These are phyloP conservation scores for Dryas iulia DNA, from an alignment of 1,140 invertebrate species.

Conservation along the genomic window DNA sequence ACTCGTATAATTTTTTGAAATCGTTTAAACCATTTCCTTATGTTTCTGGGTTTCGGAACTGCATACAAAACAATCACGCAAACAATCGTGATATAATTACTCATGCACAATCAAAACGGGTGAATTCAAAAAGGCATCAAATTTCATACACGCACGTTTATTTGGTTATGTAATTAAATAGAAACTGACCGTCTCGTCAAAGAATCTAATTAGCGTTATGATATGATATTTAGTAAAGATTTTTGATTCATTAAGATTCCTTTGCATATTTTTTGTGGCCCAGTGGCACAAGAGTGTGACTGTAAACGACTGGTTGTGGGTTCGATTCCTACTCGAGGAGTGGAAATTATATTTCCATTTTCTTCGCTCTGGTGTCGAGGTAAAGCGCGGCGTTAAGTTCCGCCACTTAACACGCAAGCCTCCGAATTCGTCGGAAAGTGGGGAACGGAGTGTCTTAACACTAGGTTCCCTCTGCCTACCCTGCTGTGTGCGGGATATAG, in stretches of 20 bases:
- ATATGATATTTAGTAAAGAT: background rate
- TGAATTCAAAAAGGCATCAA: slow-evolving; percentile 1
- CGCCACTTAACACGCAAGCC: too few relatives aligned
- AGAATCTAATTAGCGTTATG: background rate
- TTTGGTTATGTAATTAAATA: background rate
- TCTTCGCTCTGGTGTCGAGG: too few relatives aligned
- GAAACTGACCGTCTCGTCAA: background rate
- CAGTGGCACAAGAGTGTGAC: too few relatives aligned
- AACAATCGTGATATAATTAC: background rate
- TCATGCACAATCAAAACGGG: background rate
- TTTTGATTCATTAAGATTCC: background rate
- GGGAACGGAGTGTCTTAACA: too few relatives aligned
- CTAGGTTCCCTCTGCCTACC: too few relatives aligned
- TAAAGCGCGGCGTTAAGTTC: too few relatives aligned
- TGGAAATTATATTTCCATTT: too few relatives aligned
- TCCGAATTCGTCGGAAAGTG: too few relatives aligned
- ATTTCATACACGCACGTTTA: slow-evolving; percentile 1
- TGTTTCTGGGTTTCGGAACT: background rate
- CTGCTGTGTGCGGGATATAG: too few relatives aligned
- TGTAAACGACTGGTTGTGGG: too few relatives aligned
- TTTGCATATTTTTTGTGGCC: background rate
- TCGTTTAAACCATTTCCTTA: background rate
- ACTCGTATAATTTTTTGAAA: too few relatives aligned
- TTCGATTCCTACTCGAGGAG: too few relatives aligned
- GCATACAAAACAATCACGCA: background rate